phyloP scores from a whole-genome alignment of 1,140 invertebrate species.

The Pseudachorutes palmiensis region DNA sequence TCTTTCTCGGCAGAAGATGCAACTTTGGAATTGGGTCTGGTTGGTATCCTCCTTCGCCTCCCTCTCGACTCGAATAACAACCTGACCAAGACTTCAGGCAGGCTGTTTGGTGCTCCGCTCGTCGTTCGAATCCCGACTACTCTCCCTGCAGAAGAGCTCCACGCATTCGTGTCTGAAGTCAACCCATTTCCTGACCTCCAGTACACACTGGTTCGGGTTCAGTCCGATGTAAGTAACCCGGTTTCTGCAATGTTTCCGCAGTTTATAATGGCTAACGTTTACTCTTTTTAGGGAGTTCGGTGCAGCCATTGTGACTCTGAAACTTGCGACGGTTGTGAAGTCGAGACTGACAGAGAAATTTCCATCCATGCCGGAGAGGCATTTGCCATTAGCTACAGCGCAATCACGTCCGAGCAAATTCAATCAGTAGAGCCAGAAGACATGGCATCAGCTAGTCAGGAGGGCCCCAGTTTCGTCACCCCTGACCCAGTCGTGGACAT shows the following conservation, averaged over 20 bases:
- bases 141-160: constrained; percentile 49
- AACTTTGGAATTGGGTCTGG: not conserved
- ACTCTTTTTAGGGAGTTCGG: constrained; percentile 54
- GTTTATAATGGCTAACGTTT: no score
- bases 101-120: constrained; percentile 52
- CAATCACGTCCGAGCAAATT: constrained; percentile 35
- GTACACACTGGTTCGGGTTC: constrained; percentile 46
- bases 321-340: constrained; percentile 55
- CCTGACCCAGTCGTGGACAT: constrained; percentile 46
- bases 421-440: constrained; percentile 23
- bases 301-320: constrained; percentile 55
- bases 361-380: constrained; percentile 52
- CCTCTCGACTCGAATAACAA: constrained; percentile 50
- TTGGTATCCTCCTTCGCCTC: constrained; percentile 47
- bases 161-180: constrained; percentile 47
- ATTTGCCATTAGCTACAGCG: constrained; percentile 48
- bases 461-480: not conserved
- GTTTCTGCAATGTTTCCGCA: no score
- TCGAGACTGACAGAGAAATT: constrained; percentile 48
- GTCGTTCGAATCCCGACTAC: constrained; percentile 52
- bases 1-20: constrained; percentile 43
- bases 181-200: constrained; percentile 43
- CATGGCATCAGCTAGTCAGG: constrained; percentile 21
- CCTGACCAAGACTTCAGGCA: constrained; percentile 17
- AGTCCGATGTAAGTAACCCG: constrained; percentile 49